Conservation (phyloP, 1,140 invertebrate species). For the Alviniconcha marisindica region DNA sequence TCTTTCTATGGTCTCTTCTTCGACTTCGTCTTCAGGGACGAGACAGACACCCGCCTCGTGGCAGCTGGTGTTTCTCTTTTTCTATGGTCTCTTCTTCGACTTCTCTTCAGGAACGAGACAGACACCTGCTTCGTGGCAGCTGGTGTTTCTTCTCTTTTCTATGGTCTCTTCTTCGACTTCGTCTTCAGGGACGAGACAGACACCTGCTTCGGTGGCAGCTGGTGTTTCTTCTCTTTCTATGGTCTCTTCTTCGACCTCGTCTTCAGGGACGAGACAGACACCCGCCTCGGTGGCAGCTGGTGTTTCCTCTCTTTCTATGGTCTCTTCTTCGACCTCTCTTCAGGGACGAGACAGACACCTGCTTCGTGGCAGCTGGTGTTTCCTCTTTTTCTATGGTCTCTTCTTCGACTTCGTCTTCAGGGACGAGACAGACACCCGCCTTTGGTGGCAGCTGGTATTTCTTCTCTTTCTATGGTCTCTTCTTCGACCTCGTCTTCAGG, state of each 20-base stretch:
- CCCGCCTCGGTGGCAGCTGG: not conserved
- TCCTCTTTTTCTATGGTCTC: constrained; percentile 60
- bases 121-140: not conserved
- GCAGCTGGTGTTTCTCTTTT: too few relatives aligned
- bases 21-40: not conserved
- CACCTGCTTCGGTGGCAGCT: too few relatives aligned
- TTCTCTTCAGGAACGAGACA: constrained; percentile 13
- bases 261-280: not conserved
- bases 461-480: not conserved
- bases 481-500: constrained; percentile 13
- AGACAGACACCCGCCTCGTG: not conserved
- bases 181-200: too few relatives aligned
- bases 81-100: constrained; percentile 3
- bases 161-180: too few relatives aligned
- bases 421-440: constrained; percentile 24
- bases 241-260: constrained; percentile 27
- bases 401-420: constrained; percentile 40
- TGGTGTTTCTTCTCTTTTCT: constrained; percentile 27
- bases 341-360: not conserved
- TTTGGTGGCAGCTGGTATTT: not conserved
- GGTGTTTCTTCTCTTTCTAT: not conserved
- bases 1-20: not conserved
- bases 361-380: constrained; percentile 24
- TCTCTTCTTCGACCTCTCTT: constrained; percentile 47
- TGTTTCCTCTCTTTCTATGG: constrained; percentile 57